Evolutionary conservation across 2,888 invertebrate genomes (phyloP), one percentile per base, ranked within the genome.

Genomic region (Autographa pulchrina): DNA sequence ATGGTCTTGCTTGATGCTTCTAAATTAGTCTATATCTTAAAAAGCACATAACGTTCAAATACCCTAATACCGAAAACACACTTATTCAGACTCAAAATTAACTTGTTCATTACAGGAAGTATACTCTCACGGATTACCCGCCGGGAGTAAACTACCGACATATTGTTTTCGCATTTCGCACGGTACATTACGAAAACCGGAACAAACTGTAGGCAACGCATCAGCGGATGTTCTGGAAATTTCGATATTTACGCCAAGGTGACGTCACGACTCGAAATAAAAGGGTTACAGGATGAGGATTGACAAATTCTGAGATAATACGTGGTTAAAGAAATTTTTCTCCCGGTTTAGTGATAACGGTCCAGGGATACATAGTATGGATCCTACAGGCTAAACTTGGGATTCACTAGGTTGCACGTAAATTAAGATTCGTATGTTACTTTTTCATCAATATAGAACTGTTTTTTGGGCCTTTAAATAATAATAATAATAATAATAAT

Each of bases 91-190:
- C 16, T 5, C 6, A 5, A 48, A 48, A n/a, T n/a, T 6, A 48
- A 48, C 48, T n/a, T 6, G 48, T 48, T 48, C 38, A 38, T 38
- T 2, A 38, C 8, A 38, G 38, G 38, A 38, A 35, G 35, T 35
- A 35, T 38, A 8, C 38, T 38, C n/a, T 48, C n/a, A 48, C 48
- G 48, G n/a, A 48, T n/a, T 48, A 48, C 48, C 35, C n/a, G n/a
- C 4, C 48, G 8, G 8, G 48, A 48, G n/a, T 48, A 48, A 48
- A 48, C n/a, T 48, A 48, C 48, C 48, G 8, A 48, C n/a, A 48
- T 48, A n/a, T 48, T 48, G 48, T 48, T 48, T 48, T 48, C 48
- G 48, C 7, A n/a, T 48, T 48, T 48, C n/a, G n/a, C 48, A n/a
- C 48, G 48, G 6, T 48, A 8, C n/a, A 48, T 48, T 48, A 48